A percentile compares a stretch with the other conserved stretches of the same genome.
These are phyloP conservation scores for Rhincodon typus DNA, from an alignment of 2,797 vertebrate species.

Conservation along the genomic window DNA sequence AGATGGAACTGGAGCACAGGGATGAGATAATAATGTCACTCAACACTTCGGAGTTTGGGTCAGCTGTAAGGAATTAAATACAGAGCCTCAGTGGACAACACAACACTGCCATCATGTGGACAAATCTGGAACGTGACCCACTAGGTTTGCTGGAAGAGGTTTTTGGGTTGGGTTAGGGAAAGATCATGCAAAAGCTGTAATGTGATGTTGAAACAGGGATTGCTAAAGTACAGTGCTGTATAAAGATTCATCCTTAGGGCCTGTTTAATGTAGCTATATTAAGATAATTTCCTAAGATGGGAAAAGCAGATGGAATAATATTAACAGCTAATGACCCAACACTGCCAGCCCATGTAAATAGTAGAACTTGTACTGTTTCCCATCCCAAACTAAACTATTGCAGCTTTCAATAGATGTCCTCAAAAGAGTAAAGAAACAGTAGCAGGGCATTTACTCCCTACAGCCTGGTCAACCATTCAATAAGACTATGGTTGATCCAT, in stretches of 20 bases:
- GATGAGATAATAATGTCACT: constrained; percentile 20
- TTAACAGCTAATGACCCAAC: background rate
- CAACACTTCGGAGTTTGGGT: constrained; percentile 5
- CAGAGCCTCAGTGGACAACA: background rate
- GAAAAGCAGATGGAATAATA: too few species aligned
- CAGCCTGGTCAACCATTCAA: too few species aligned
- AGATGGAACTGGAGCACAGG: background rate
- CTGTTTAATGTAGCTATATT: background rate
- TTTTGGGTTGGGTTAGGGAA: background rate
- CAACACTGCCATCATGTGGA: constrained; percentile 38
- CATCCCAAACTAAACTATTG: background rate
- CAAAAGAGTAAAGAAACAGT: background rate
- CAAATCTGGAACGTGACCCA: background rate
- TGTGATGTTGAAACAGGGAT: background rate
- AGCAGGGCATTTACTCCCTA: too few species aligned
- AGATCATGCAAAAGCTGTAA: background rate
- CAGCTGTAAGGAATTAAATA: background rate
- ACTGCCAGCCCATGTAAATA: background rate
- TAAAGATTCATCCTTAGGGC: too few species aligned
- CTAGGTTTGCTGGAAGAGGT: background rate
- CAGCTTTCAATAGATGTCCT: background rate
- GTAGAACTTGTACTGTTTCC: background rate
- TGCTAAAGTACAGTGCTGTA: background rate
- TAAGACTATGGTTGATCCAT: too few species aligned
- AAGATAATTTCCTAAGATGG: background rate